Base-by-base conservation (phyloP, 2,797 vertebrate species). In the Parambassis ranga region DNA sequence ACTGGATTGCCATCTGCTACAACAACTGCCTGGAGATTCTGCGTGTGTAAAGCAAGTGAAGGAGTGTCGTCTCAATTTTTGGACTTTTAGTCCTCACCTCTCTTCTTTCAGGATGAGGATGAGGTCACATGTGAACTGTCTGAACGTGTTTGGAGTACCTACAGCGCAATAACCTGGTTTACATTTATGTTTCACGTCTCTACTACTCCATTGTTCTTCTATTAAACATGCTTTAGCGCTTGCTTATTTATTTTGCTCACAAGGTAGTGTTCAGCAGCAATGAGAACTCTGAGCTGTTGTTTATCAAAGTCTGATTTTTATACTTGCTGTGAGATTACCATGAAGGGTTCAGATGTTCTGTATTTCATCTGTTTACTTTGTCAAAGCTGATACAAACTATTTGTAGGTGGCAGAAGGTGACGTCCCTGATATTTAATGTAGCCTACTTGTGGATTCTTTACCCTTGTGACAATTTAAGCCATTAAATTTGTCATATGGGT, bases 1-100 rank as follows among this genome's bases (percentile, higher is more conserved):
- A 99, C 93, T 99, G 96, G 96, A 98, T 97, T 59, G 95, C 96
- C 83, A 98, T 98, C 92, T 98, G 96, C 92, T 99, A 97, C 91
- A 98, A 98, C 93, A 98, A 98, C 92, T 98, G 97, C 89, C 92
- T 98, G 91, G 97, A 98, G 91, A 99, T 99, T 82, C 92, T 98
- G 87, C 92, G 97, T 61, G 97, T 99, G 78, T 99, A 89, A 92
- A 82, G 41, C 60, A 20, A 24, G 84, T 66, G 48, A 37, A 41
- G 24, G 35, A 57, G 53, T 24, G 37, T 27, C n/a, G 53, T 57
- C 72, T 74, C 65, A 65, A 36, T 64, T 68, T n/a, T 32, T 47
- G 64, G 78, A 87, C 85, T 84, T 61, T 64, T 71, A 26, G 31
- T 39, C 65, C 67, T 79, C 56, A 15, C 51, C 48, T 70, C 30